These are phyloP conservation scores for Drosophila grimshawi DNA, from an alignment of 1,140 invertebrate genomes.

Conservation along the genomic window DNA sequence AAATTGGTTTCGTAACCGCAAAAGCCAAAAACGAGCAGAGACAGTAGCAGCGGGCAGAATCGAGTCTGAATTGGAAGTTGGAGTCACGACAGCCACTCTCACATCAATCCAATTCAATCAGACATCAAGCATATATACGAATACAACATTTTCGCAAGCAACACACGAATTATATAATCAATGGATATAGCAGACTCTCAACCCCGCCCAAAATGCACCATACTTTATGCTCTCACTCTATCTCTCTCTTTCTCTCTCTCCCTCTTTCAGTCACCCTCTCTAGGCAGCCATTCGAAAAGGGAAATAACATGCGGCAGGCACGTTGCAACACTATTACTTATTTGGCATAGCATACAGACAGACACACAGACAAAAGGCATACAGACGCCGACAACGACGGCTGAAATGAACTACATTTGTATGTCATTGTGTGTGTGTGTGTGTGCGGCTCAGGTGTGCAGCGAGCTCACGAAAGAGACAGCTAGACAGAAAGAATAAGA, in stretches of 20 bases:
- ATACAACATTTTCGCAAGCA: constrained; percentile 73
- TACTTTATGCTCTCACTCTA: neutral
- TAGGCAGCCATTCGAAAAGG: constrained; percentile 34
- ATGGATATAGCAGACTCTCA: constrained; percentile 42
- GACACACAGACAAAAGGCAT: constrained; percentile 34
- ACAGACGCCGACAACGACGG: constrained; percentile 43
- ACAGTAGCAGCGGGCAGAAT: constrained; percentile 20
- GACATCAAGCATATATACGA: constrained; percentile 74
- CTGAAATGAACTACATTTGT: constrained; percentile 82
- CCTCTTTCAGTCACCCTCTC: neutral
- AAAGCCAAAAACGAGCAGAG: constrained; percentile 67
- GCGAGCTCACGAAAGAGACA: neutral
- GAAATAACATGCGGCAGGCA: constrained; percentile 83
- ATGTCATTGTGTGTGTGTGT: constrained; percentile 60
- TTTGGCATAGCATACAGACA: constrained; percentile 70
- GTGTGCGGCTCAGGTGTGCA: constrained; percentile 43
- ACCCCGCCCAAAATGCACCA: neutral
- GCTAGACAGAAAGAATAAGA: neutral
- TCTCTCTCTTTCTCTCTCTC: neutral
- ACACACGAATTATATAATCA: constrained; percentile 82
- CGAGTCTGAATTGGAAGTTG: constrained; percentile 24
- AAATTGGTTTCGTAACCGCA: constrained; percentile 84
- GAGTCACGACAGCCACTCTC: constrained; percentile 55
- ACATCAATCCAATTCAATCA: constrained; percentile 82
- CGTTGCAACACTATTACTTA: constrained; percentile 83